phyloP scores from a whole-genome alignment of 2,888 invertebrate species.

The Willowsia nigromaculata region DNA sequence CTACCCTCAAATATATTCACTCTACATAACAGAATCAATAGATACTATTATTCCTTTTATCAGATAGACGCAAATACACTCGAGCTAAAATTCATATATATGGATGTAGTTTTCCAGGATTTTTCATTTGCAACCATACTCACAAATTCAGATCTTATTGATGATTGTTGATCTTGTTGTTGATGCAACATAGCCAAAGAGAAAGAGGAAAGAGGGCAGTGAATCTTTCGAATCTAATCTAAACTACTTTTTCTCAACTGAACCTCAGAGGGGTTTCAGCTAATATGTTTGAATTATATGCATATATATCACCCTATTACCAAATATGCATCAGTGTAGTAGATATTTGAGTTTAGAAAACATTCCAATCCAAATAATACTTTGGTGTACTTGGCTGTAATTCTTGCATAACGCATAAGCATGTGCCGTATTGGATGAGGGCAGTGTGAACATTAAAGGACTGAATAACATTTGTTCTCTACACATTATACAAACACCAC shows the following conservation, averaged over 20 bases:
- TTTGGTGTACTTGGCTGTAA: not conserved
- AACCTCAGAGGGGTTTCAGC: too few relatives aligned
- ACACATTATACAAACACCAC: not conserved
- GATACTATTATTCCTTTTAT: not conserved
- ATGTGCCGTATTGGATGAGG: not conserved
- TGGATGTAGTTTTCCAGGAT: constrained; percentile 21
- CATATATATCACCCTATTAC: too few relatives aligned
- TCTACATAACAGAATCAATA: not conserved
- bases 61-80: not conserved
- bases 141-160: not conserved
- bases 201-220: not conserved
- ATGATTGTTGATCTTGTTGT: not conserved
- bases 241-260: too few relatives aligned
- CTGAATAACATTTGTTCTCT: not conserved
- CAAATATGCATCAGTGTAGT: too few relatives aligned
- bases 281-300: constrained; percentile 13
- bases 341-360: too few relatives aligned
- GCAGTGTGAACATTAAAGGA: not conserved
- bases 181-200: not conserved
- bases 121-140: constrained; percentile 35
- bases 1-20: not conserved
- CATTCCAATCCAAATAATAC: not conserved
- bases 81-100: not conserved
- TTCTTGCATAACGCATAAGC: not conserved
- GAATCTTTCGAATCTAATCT: too few relatives aligned